Base-by-base conservation (phyloP, 2,888 invertebrate genomes). In the Geotrupes spiniger region DNA sequence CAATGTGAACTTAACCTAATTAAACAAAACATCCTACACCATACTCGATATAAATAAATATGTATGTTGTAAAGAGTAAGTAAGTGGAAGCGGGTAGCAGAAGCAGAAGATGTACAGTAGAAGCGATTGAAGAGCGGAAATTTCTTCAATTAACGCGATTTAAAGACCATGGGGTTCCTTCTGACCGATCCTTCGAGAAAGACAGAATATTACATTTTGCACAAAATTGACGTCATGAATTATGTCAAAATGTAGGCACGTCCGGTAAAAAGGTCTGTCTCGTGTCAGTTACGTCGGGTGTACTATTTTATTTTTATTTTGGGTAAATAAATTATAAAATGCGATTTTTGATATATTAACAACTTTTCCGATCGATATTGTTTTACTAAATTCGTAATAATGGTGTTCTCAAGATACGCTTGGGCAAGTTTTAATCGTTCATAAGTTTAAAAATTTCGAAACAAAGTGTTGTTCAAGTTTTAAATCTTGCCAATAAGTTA, bases 151-250 rank as follows among this genome's bases (percentile, higher is more conserved):
- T 53, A 52, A 64, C 53, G 50, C 62, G 63, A 61, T 63, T 66
- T 62, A 63, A 65, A 62, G 64, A 68, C 70, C 69, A 68, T 57
- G 62, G 63, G 66, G 67, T 62, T 61, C 68, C 66, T 58, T 71
- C 68, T 60, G 67, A 64, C 70, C 68, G 68, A 59, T 69, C 73
- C 72, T 73, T 72, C 56, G 51, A 65, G 63, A 64, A 70, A 62
- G 58, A 68, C 60, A 66, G 57, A 63, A 62, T 58, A 46, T 48
- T 48, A 52, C 45, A 46, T 45, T 46, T 50, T 50, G 45, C 16
- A 38, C 27, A 33, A 43, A 26, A 38, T 42, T 40, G 8, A 33
- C 11, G 15, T 14, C 33, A 33, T 26, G 1, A 25, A 10, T 21
- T 39, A 21, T 4, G 12, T 21, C 17, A 28, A 31, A 42, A n/a